phyloP scores from a whole-genome alignment of 2,113 vertebrate species.

The Sula dactylatra region DNA sequence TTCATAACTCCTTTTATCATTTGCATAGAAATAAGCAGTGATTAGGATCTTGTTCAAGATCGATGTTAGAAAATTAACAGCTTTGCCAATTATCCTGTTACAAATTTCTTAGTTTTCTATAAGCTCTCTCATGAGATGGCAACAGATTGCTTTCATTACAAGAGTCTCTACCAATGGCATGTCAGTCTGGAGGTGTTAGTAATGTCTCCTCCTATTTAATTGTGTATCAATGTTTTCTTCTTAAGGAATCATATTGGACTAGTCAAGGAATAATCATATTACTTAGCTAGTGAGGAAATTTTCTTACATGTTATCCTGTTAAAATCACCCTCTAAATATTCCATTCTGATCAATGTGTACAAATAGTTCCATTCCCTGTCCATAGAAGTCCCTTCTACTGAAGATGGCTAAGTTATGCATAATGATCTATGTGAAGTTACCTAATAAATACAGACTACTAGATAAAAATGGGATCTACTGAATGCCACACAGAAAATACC shows the following conservation, averaged over 20 bases:
- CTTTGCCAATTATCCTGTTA: neutral
- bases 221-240: neutral
- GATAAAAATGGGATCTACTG: neutral
- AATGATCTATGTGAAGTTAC: neutral
- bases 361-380: neutral
- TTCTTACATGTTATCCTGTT: neutral
- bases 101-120: neutral
- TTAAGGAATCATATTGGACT: neutral
- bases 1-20: constrained; percentile 23
- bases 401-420: neutral
- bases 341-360: fast-evolving
- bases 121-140: neutral
- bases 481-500: neutral
- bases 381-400: neutral
- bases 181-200: neutral
- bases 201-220: neutral
- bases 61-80: constrained; percentile 1
- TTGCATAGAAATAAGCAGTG: constrained; percentile 1
- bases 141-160: neutral
- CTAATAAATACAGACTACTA: neutral
- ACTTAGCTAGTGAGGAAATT: neutral
- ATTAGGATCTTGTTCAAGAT: neutral
- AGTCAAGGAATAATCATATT: neutral
- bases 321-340: neutral
- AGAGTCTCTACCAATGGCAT: neutral